These are phyloP conservation scores for Clarias laeviceps DNA, from an alignment of 2,797 vertebrate species.

Conservation along the genomic window DNA sequence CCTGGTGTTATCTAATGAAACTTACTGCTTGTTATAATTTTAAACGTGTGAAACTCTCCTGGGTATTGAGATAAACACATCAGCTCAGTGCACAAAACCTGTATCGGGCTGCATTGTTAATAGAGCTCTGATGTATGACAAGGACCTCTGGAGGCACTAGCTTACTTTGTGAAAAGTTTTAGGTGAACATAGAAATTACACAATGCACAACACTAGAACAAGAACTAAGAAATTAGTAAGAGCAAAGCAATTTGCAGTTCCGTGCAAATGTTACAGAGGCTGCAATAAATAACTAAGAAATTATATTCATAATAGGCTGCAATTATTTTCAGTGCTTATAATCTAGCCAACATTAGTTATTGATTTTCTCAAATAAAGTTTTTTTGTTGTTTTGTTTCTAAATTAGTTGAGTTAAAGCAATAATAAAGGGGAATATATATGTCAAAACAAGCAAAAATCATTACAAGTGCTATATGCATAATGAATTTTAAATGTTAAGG, in stretches of 20 bases:
- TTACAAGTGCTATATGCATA: not conserved
- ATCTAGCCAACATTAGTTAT: not conserved
- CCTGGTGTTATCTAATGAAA: not conserved
- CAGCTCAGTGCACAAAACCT: not conserved
- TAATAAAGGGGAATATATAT: not conserved
- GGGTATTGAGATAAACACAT: slow-evolving; percentile 13
- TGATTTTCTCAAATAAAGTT: slow-evolving; percentile 1
- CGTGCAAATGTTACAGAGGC: not conserved
- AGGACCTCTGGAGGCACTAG: not conserved
- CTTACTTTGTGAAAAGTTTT: not conserved
- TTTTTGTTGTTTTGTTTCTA: slow-evolving; percentile 5
- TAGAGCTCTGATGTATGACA: slow-evolving; percentile 10
- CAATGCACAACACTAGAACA: not conserved
- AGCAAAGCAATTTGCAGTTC: slow-evolving; percentile 13
- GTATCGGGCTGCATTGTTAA: not conserved
- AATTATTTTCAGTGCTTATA: slow-evolving; percentile 11
- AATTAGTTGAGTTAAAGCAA: slow-evolving; percentile 1
- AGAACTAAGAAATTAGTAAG: not conserved
- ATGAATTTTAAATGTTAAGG: slow-evolving; percentile 4
- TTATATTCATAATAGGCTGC: not conserved
- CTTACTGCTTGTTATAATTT: not conserved
- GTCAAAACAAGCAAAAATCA: not conserved
- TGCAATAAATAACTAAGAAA: not conserved
- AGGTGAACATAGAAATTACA: not conserved
- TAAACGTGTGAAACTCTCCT: not conserved